Evolutionary conservation across 35 echinoderm and acorn worm genomes (phyloP).

Genomic region (Stichopus chloronotus): DNA sequence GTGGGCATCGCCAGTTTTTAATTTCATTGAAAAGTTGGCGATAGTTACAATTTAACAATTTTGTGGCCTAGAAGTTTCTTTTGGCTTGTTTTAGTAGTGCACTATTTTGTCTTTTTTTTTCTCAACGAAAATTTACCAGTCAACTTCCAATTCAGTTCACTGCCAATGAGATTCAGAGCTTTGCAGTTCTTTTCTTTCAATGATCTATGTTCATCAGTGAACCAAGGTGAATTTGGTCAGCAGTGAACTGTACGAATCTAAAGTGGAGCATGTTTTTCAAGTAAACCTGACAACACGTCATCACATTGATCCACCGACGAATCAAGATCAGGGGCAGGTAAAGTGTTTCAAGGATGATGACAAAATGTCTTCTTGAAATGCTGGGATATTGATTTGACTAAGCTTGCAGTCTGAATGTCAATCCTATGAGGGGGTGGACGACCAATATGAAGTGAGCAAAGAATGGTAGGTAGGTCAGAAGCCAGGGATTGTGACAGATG

Average conservation of each 20-base stretch:
- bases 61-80: background rate
- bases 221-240: background rate
- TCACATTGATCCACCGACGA: background rate
- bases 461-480: background rate
- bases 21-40: background rate
- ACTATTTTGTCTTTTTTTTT: too few species aligned
- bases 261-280: conserved; percentile 11
- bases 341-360: background rate
- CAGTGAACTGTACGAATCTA: background rate
- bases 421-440: background rate
- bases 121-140: too few species aligned
- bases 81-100: background rate
- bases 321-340: background rate
- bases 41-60: background rate
- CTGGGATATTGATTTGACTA: background rate
- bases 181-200: background rate
- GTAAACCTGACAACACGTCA: background rate
- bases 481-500: background rate
- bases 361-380: background rate
- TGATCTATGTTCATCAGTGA: conserved; percentile 7
- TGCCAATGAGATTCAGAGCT: background rate
- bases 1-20: background rate
- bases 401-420: conserved; percentile 9
- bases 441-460: background rate
- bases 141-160: background rate